Evolutionary conservation across 2,113 vertebrate species (phyloP).

Genomic region (Aramus guarauna): DNA sequence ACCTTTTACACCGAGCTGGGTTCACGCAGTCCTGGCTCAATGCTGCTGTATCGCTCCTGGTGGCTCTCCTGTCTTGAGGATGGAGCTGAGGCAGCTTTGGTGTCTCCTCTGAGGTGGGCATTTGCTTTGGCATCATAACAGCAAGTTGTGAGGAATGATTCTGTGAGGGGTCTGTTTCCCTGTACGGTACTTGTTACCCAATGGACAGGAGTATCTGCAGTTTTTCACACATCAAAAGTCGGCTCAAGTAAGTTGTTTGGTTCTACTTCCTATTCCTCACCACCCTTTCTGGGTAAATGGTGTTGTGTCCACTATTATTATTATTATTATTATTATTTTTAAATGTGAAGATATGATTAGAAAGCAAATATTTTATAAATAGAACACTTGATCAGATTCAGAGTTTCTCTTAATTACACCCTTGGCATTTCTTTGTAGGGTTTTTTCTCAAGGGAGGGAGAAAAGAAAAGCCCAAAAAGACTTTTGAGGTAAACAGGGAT

Average conservation of each 20-base stretch:
- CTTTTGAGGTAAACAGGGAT: background rate
- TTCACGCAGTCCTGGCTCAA: background rate
- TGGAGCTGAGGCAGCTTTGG: background rate
- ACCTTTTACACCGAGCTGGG: background rate
- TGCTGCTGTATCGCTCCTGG: background rate
- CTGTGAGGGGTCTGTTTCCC: background rate
- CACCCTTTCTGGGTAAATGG: background rate
- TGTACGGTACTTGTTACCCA: background rate
- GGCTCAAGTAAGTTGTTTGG: accelerated
- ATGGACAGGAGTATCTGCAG: background rate
- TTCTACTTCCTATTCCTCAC: background rate
- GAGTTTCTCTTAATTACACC: background rate
- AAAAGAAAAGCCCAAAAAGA: background rate
- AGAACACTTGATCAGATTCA: background rate
- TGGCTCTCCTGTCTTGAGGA: background rate
- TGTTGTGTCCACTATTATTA: background rate
- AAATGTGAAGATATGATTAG: background rate
- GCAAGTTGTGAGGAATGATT: background rate
- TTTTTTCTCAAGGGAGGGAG: background rate
- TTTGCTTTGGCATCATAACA: background rate
- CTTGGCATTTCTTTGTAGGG: background rate
- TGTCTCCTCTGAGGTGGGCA: background rate
- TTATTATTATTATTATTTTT: no score
- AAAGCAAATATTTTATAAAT: background rate
- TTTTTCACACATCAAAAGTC: background rate